Conservation (phyloP, 2,113 vertebrate species). For the Nerophis ophidion region DNA sequence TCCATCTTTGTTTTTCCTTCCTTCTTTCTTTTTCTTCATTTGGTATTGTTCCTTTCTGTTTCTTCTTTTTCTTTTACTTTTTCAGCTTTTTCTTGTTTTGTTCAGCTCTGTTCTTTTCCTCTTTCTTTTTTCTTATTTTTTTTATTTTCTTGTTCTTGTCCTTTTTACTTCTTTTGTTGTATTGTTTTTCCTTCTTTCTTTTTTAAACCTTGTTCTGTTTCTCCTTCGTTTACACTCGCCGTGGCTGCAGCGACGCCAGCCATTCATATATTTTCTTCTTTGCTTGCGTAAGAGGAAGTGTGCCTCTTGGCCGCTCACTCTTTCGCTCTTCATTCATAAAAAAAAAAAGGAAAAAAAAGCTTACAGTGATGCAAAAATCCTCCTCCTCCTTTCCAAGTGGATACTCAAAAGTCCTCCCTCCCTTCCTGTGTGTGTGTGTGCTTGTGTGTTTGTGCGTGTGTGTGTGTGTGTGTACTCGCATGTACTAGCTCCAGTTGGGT, state of each 20-base stretch:
- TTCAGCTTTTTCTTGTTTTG: too few species aligned
- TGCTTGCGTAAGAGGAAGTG: conserved; percentile 68
- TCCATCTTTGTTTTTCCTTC: too few species aligned
- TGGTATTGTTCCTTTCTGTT: too few species aligned
- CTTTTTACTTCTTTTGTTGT: too few species aligned
- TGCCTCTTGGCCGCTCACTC: conserved; percentile 29
- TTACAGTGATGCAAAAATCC: conserved; percentile 51
- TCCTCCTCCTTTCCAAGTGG: conserved; percentile 42
- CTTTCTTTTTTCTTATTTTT: too few species aligned
- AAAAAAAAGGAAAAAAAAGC: conserved; percentile 24
- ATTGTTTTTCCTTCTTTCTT: conserved; percentile 1
- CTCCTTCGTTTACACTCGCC: conserved; percentile 64
- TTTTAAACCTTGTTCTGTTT: conserved; percentile 3
- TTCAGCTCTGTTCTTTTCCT: too few species aligned
- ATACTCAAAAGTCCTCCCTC: conserved; percentile 64
- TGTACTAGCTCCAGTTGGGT: not conserved
- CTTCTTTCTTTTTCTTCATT: too few species aligned
- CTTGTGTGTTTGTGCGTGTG: not conserved
- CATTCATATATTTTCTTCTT: conserved; percentile 71
- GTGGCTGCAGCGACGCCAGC: conserved; percentile 59
- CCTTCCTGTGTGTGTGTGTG: conserved; percentile 65
- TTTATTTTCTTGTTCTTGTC: too few species aligned
- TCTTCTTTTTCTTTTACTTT: too few species aligned
- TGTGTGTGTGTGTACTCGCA: conserved; percentile 53
- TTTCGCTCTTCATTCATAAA: conserved; percentile 68